Percentiles rank a stretch among this genome's conserved stretches.
Conservation (phyloP, 23 tunicate species). For the Halocynthia roretzi region DNA sequence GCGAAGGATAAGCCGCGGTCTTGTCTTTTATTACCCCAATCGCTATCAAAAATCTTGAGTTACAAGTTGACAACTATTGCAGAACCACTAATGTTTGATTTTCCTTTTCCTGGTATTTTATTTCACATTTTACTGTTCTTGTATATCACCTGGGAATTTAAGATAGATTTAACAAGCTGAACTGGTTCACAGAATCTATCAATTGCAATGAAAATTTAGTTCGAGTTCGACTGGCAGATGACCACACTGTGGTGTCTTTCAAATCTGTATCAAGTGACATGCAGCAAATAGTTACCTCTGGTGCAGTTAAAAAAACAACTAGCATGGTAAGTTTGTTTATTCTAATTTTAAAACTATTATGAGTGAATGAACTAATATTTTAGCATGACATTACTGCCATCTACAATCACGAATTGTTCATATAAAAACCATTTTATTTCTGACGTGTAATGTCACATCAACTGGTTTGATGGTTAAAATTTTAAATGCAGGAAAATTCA, state of each 20-base stretch:
- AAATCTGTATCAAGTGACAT: constrained; percentile 4
- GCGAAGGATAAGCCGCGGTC: constrained; percentile 9
- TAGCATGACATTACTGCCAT: no score
- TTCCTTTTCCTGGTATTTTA: constrained; percentile 6
- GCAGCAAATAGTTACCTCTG: constrained; percentile 7
- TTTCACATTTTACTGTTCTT: neutral
- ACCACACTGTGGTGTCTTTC: constrained; percentile 16
- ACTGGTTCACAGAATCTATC: neutral
- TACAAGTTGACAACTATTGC: constrained; percentile 5
- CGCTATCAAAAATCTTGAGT: neutral
- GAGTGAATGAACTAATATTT: no score
- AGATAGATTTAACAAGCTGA: no score
- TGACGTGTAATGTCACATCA: no score
- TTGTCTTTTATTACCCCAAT: constrained; percentile 9
- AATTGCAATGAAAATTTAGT: neutral
- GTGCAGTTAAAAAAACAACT: neutral
- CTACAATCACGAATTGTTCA: no score
- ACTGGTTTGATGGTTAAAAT: no score
- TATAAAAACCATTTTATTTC: no score
- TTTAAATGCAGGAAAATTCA: no score
- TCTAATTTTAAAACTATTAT: neutral
- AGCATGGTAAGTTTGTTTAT: constrained; percentile 6
- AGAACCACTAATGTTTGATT: constrained; percentile 8
- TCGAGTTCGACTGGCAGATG: neutral
- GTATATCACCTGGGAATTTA: no score